Percentiles rank a stretch among this genome's conserved stretches.
Evolutionary conservation across 2,888 invertebrate genomes (phyloP).

Genomic region (Strigamia transsilvanica): DNA sequence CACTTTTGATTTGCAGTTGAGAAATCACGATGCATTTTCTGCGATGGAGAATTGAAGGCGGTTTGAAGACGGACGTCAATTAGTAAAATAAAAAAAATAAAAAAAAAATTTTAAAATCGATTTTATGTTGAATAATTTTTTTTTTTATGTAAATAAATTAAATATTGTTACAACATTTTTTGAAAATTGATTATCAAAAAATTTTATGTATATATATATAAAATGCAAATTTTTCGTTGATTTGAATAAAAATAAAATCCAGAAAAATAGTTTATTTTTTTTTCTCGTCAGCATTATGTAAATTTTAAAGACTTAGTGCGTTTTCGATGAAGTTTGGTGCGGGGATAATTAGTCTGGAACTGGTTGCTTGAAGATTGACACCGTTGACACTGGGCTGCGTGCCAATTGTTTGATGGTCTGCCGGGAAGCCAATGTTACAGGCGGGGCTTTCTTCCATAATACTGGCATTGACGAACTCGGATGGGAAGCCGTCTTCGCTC

Average conservation of each 20-base stretch:
- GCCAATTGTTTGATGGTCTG: background rate
- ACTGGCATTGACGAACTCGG: background rate
- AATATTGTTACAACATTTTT: no score
- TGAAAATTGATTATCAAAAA: no score
- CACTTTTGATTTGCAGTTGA: constrained; percentile 40
- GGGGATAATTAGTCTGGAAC: constrained; percentile 12
- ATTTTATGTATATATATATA: background rate
- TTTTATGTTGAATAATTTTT: background rate
- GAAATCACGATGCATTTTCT: constrained; percentile 41
- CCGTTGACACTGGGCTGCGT: constrained; percentile 43
- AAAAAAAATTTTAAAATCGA: background rate
- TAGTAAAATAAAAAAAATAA: background rate
- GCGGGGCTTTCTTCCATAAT: constrained; percentile 24
- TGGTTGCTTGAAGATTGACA: background rate
- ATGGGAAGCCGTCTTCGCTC: background rate
- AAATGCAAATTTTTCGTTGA: background rate
- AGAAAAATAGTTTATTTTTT: background rate
- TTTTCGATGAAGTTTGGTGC: constrained; percentile 9
- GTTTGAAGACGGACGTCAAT: background rate
- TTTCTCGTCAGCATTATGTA: background rate
- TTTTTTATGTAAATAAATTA: background rate
- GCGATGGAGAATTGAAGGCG: constrained; percentile 24
- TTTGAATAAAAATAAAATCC: background rate
- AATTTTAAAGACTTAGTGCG: constrained; percentile 12
- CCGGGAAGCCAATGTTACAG: constrained; percentile 35